A percentile compares a stretch with the other conserved stretches of the same genome.
phyloP scores from a whole-genome alignment of 37 sponge, comb jelly and placozoan genomes.

The Aplysina aerophoba region DNA sequence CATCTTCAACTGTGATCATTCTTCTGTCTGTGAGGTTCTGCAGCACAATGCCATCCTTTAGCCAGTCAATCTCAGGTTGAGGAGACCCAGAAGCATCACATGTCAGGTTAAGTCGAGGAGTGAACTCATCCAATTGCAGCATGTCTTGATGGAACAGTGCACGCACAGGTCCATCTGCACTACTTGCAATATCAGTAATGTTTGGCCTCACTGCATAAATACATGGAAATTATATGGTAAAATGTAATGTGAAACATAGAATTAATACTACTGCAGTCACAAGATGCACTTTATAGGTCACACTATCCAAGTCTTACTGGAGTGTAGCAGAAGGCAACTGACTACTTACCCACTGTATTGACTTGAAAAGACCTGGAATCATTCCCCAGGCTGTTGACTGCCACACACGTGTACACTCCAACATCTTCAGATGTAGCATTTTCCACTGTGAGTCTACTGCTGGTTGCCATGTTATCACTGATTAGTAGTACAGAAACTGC shows the following conservation, averaged over 20 bases:
- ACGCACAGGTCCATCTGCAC: background rate
- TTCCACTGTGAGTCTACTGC: background rate
- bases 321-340: background rate
- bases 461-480: no score
- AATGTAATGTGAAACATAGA: background rate
- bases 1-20: background rate
- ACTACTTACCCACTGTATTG: background rate
- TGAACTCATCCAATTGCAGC: background rate
- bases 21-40: background rate
- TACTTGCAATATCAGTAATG: background rate
- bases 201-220: constrained; percentile 3
- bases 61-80: constrained; percentile 9
- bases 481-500: background rate
- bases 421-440: background rate
- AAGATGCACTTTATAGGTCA: no score
- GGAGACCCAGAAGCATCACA: background rate
- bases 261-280: background rate
- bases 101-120: background rate
- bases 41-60: constrained; percentile 6
- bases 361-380: background rate
- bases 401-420: background rate
- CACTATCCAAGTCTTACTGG: no score
- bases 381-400: background rate
- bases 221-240: background rate
- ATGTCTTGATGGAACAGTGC: background rate